Evolutionary conservation across 2,113 vertebrate species (phyloP).

Genomic region (Hemibagrus wyckioides): DNA sequence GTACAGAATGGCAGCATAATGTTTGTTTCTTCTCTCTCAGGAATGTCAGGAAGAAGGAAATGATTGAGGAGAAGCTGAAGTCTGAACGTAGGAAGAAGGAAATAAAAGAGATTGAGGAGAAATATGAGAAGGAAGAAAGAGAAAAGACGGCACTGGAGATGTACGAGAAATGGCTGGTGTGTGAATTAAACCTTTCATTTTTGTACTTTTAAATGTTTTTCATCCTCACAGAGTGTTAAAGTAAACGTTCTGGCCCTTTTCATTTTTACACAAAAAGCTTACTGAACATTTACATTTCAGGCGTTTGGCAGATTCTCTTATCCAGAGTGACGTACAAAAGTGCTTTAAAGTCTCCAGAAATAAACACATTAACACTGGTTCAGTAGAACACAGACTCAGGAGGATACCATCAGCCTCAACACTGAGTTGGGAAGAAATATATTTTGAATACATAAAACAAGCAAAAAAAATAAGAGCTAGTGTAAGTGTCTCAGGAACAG

Average conservation of each 20-base stretch:
- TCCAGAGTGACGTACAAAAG: too few relatives aligned
- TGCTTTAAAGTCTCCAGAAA: too few relatives aligned
- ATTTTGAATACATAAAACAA: too few relatives aligned
- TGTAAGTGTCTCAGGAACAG: too few relatives aligned
- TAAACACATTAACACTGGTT: too few relatives aligned
- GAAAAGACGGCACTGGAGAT: constrained; percentile 81
- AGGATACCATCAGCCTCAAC: too few relatives aligned
- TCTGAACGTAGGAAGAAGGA: constrained; percentile 67
- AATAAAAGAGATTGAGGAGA: constrained; percentile 75
- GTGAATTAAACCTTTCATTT: constrained; percentile 42
- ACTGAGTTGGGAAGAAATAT: too few relatives aligned
- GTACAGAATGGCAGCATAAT: not conserved
- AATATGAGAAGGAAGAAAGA: constrained; percentile 78
- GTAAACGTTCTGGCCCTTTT: not conserved
- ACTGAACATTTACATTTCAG: not conserved
- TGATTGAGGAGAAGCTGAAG: constrained; percentile 74
- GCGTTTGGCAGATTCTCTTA: not conserved
- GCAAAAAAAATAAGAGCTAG: too few relatives aligned
- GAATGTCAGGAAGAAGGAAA: constrained; percentile 81
- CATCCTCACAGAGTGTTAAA: not conserved
- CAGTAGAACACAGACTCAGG: not conserved
- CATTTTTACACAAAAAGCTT: not conserved
- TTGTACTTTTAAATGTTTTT: not conserved
- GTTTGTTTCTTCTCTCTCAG: constrained; percentile 61
- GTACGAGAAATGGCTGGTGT: constrained; percentile 92